Conservation (phyloP, 2,888 invertebrate species). For the Sarcophaga subvicina region DNA sequence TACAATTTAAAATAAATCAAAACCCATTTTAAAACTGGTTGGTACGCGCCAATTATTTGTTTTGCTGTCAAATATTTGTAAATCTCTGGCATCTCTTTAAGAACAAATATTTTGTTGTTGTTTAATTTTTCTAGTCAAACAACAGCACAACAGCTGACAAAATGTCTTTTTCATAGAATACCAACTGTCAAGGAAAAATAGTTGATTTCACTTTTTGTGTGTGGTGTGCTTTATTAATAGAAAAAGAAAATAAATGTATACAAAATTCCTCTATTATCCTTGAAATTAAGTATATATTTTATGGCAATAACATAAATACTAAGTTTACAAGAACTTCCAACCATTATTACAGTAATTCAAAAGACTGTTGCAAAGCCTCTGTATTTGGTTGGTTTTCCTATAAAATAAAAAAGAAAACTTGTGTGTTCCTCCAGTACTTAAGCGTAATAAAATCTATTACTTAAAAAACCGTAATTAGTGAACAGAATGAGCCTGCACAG, state of each 20-base stretch:
- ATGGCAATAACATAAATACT: conserved; percentile 49
- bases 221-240: conserved; percentile 51
- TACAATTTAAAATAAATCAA: too few relatives aligned
- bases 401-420: not conserved
- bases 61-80: not conserved
- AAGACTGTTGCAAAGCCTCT: not conserved
- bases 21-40: too few relatives aligned
- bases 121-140: too few relatives aligned
- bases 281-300: conserved; percentile 61
- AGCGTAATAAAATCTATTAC: not conserved
- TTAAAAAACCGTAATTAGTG: not conserved
- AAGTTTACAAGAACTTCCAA: conserved; percentile 9
- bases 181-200: conserved; percentile 66
- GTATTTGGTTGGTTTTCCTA: conserved; percentile 23
- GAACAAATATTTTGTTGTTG: not conserved
- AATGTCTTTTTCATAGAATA: conserved; percentile 46
- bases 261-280: conserved; percentile 66
- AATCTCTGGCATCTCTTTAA: not conserved
- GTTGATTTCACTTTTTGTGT: conserved; percentile 67
- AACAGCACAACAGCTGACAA: conserved; percentile 54
- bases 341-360: conserved; percentile 2
- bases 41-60: too few relatives aligned
- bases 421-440: conserved; percentile 52
- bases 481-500: conserved; percentile 74
- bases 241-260: conserved; percentile 34